Evolutionary conservation across 2,797 vertebrate species (phyloP), one percentile per base, ranked within the genome.

Genomic region (Scleropages formosus): DNA sequence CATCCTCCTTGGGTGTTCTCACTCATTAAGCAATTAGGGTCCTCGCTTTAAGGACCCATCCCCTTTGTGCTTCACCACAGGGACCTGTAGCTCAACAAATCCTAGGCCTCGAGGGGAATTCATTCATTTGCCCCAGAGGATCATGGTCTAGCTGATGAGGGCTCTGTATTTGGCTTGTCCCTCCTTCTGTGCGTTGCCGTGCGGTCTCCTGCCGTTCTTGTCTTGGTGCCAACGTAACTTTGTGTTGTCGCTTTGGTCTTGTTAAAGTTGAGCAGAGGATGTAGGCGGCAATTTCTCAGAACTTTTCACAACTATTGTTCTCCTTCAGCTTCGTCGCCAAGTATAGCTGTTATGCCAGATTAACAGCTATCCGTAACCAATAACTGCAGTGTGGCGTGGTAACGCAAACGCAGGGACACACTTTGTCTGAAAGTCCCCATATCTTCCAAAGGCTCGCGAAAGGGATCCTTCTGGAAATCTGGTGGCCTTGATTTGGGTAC

Each of bases 1-100:
- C 12, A 56, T 31, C 6, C 67, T 22, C 20, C 47, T 65, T 20
- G 2, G 22, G 47, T 20, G 8, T 7, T 56, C 27, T 53, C 22
- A 70, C 7, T 39, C 31, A 15, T 68, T 4, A 10, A 53, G 24
- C 24, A 53, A 31, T 56, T 27, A 11, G 22, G 68, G 13, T 70
- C 26, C 68, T 31, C 22, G 56, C 68, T 70, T 70, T 47, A 53
- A 26, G 70, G 46, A 10, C 24, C 9, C 16, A 47, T 70, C 47
- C 58, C 68, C 18, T 67, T 65, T 39, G 65, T 12, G 47, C 13
- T 46, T 46, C n/a, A 31, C 44, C 1, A 4, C 46, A 44, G 46
- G 7, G 59, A 8, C n/a, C 18, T 59, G n/a, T 9, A 1, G n/a
- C 16, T 61, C n/a, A 39, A n/a, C 18, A 8, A 9, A 51, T 18